Percentiles rank a stretch among this genome's conserved stretches.
Evolutionary conservation across 2,113 vertebrate genomes (phyloP).

Genomic region (Halcyon malimbica): DNA sequence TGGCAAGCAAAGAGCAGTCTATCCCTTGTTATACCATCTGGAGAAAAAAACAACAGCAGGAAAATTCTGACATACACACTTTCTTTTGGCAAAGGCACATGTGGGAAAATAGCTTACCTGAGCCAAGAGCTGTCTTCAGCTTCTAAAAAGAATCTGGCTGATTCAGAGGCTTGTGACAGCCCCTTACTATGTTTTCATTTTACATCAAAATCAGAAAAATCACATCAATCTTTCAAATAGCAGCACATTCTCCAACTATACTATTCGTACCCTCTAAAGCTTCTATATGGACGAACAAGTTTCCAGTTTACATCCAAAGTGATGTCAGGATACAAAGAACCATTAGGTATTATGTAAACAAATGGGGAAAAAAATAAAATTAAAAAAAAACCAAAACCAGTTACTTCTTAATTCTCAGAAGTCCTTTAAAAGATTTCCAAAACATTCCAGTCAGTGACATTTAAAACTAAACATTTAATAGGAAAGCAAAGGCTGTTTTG

Average conservation of each 20-base stretch:
- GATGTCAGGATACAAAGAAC: neutral
- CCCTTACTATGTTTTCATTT: slow-evolving; percentile 28
- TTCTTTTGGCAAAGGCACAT: slow-evolving; percentile 2
- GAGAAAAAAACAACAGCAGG: neutral
- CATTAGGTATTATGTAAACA: neutral
- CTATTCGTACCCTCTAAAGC: neutral
- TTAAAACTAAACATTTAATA: neutral
- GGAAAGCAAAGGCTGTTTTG: neutral
- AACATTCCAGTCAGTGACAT: neutral
- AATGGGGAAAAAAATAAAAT: neutral
- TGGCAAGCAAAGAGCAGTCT: neutral
- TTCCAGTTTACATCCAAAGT: neutral
- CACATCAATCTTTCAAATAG: slow-evolving; percentile 21
- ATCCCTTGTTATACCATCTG: slow-evolving; percentile 10
- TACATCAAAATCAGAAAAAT: slow-evolving; percentile 33
- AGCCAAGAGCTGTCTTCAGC: slow-evolving; percentile 45
- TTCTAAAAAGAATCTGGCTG: slow-evolving; percentile 36
- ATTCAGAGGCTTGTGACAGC: slow-evolving; percentile 40
- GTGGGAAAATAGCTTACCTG: slow-evolving; percentile 25
- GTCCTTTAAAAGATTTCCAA: neutral
- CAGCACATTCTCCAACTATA: neutral
- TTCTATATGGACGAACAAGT: neutral
- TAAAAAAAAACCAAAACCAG: neutral
- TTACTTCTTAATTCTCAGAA: neutral
- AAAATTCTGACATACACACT: neutral